Base-by-base conservation (phyloP, 2,797 vertebrate species). In the Epinephelus awoara region DNA sequence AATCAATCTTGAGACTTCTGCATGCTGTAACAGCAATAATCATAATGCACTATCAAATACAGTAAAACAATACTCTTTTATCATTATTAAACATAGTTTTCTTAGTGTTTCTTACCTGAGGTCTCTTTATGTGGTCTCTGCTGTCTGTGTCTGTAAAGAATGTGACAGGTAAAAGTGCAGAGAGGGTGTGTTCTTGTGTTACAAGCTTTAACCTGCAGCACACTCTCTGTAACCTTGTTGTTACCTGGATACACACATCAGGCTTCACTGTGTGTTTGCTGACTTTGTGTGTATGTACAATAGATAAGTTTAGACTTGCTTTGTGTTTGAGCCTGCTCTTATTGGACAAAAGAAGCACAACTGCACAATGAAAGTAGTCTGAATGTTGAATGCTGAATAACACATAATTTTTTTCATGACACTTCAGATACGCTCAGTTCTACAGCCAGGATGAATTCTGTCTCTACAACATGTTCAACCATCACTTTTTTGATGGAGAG, bases 401-500 rank as follows among this genome's bases (percentile, higher is more conserved):
- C 9, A 6, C 13, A 38, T 3, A 1, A 2, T 54, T 10, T 15
- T 6, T 12, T 18, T 79, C 14, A 2, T 57, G 1, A 25, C 70
- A 25, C 91, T 85, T 17, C 91, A 99, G 98, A 77, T 98, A 98
- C 72, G 96, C 97, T 14, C 98, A 99, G 81, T 99, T 99, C 94
- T 98, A 97, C 85, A 83, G 89, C 38, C 94, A 94, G 79, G 94
- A 96, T 47, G 97, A 98, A 50, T 99, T 99, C 91, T 98, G 97
- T 84, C 97, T 96, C 89, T 99, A 99, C 91, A 99, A 99, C 89
- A 99, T 99, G 98, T 99, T 99, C 93, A 99, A 99, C 89, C 96
- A 99, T 93, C 94, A 98, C 93, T 98, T 98, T 92, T 99, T 99
- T 92, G 96, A 75, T 0, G 96, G 95, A 85, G 90, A 97, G 97